Evolutionary conservation across 2,113 vertebrate genomes (phyloP).

Genomic region (Talpa occidentalis): DNA sequence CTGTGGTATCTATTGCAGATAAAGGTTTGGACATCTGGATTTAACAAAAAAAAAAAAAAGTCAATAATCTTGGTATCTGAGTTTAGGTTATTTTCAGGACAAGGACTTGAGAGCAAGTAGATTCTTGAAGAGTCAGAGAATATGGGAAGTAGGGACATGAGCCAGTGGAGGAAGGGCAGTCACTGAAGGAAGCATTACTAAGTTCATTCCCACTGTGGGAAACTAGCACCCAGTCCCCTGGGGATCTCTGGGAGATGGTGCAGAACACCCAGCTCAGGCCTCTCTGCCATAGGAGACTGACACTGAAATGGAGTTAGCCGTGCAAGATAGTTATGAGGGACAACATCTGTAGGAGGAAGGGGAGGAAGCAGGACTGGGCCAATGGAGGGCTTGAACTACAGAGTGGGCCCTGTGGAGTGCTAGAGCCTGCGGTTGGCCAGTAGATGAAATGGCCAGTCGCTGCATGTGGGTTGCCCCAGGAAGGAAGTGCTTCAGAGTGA

Average conservation of each 20-base stretch:
- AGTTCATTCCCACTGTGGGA: background rate
- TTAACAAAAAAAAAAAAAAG: background rate
- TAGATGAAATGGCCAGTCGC: background rate
- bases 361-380: background rate
- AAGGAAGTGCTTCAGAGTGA: background rate
- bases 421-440: background rate
- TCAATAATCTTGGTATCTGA: background rate
- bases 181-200: background rate
- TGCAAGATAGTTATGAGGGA: background rate
- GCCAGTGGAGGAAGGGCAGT: background rate
- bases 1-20: background rate
- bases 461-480: background rate
- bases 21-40: background rate
- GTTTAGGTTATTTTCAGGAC: background rate
- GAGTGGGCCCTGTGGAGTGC: background rate
- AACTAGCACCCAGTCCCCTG: background rate
- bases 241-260: background rate
- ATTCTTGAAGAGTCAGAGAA: conserved; percentile 25
- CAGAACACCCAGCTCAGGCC: background rate
- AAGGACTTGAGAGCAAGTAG: background rate
- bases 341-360: background rate
- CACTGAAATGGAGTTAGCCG: background rate
- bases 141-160: background rate
- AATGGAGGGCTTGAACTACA: background rate
- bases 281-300: background rate